Base-by-base conservation (phyloP, 1,140 invertebrate species). In the Drosophila paulistorum region DNA sequence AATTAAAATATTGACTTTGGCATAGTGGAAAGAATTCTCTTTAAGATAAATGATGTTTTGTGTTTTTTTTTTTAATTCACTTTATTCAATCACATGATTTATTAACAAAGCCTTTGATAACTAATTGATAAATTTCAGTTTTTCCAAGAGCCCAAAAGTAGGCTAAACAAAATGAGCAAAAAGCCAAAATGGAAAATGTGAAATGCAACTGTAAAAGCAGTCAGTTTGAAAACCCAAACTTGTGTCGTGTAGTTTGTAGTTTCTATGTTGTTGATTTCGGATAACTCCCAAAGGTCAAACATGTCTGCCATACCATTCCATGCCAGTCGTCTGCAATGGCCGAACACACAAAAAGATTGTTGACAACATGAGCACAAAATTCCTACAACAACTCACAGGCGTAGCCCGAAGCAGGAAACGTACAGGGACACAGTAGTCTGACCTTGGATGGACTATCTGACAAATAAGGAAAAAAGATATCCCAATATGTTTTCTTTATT, bases 221-320 rank as follows among this genome's bases (percentile, higher is more conserved):
- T 68, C 65, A 66, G 61, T 72, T 61, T 26, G 23, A 74, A 75
- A 75, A 75, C 63, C 71, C 48, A 75, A 75, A 75, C 72, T 75
- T 75, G 72, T 75, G 72, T 75, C 68, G 61, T 41, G 14, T 33
- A 37, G 45, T 63, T 60, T 35, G 11, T 41, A 11, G 60, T 68
- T 68, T 23, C 17, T 58, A 9, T 30, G 20, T 45, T 61, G 9
- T n/a, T 45, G 33, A 35, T 60, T 48, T 59, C 37, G 66, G 37
- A 45, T 57, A 54, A 42, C 26, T 20, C 54, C 10, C 65, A 66
- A 11, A 51, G 45, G 45, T 51, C 45, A 51, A 20, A 51, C 11
- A 23, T 51, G 45, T 51, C 20, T 51, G 45, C 9, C 45, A 48
- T 51, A 14, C 17, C 17, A 23, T 51, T 20, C 17, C 17, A 20